A percentile compares a stretch with the other conserved stretches of the same genome.
Evolutionary conservation across 2,888 invertebrate species (phyloP).

Genomic region (Parnassius orleans): DNA sequence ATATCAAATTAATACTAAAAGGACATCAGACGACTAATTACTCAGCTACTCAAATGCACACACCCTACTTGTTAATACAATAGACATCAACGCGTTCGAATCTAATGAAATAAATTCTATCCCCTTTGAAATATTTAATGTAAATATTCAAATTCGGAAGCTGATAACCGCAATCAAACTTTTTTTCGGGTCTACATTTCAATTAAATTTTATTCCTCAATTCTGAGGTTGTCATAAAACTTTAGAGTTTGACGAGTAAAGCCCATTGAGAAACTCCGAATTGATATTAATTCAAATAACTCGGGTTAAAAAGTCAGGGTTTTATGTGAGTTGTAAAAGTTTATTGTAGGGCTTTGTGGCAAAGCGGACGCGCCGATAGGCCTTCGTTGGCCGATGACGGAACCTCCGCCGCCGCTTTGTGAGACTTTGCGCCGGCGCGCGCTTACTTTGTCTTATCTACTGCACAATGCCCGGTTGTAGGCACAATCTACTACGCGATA

Average conservation of each 20-base stretch:
- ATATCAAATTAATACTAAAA: too few relatives aligned
- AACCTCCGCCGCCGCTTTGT: slow-evolving; percentile 46
- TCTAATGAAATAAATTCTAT: slow-evolving; percentile 39
- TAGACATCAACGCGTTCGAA: slow-evolving; percentile 28
- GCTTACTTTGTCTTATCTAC: slow-evolving; percentile 34
- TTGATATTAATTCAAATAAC: slow-evolving; percentile 82
- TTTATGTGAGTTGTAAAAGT: slow-evolving; percentile 79
- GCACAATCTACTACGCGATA: slow-evolving; percentile 21
- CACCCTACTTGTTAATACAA: slow-evolving; percentile 11
- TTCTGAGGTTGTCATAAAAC: slow-evolving; percentile 77
- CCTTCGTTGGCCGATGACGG: slow-evolving; percentile 57
- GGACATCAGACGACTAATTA: too few relatives aligned
- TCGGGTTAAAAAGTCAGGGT: slow-evolving; percentile 80
- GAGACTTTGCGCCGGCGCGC: slow-evolving; percentile 34
- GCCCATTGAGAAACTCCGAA: slow-evolving; percentile 80
- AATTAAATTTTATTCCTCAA: slow-evolving; percentile 81
- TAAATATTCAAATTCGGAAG: slow-evolving; percentile 81
- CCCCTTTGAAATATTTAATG: slow-evolving; percentile 58
- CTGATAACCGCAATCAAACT: slow-evolving; percentile 78
- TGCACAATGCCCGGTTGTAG: slow-evolving; percentile 20
- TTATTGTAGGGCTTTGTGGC: slow-evolving; percentile 79
- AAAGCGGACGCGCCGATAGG: slow-evolving; percentile 76
- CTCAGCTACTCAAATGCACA: not conserved
- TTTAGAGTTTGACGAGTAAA: slow-evolving; percentile 80
- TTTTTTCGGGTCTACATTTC: slow-evolving; percentile 75